Evolutionary conservation across 35 echinoderm and acorn worm genomes (phyloP).

Genomic region (Amphiura filiformis): DNA sequence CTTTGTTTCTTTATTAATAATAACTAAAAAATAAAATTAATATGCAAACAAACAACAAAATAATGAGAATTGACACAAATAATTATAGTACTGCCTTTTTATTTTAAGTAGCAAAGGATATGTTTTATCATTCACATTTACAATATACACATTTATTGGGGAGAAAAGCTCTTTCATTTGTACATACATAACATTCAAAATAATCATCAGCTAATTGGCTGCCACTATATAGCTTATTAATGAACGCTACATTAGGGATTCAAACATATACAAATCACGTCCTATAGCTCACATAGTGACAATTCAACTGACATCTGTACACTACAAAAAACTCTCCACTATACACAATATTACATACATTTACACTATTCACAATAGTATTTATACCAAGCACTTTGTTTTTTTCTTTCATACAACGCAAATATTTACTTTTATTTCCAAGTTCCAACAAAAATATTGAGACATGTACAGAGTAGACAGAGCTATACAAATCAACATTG

Average conservation of each 20-base stretch:
- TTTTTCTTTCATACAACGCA: background rate
- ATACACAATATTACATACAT: background rate
- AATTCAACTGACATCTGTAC: background rate
- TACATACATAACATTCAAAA: background rate
- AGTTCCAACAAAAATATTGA: background rate
- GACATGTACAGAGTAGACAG: background rate
- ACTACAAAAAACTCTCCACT: background rate
- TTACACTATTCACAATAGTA: background rate
- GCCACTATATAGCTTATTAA: too few relatives aligned
- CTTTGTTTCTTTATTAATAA: too few relatives aligned
- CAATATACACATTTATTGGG: background rate
- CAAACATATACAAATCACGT: too few relatives aligned
- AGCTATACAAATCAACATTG: background rate
- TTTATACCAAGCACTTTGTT: background rate
- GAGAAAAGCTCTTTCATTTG: background rate
- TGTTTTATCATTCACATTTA: background rate
- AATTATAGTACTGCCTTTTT: background rate
- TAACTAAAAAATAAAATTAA: too few relatives aligned
- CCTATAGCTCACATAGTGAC: too few relatives aligned
- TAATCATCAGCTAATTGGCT: too few relatives aligned
- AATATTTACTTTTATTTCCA: background rate
- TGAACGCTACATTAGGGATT: too few relatives aligned
- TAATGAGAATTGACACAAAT: too few relatives aligned
- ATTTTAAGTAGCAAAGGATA: background rate
- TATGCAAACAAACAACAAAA: too few relatives aligned